Evolutionary conservation across 35 echinoderm and acorn worm genomes (phyloP), one percentile per base, ranked within the genome.

Genomic region (Ophiothrix spiculata): DNA sequence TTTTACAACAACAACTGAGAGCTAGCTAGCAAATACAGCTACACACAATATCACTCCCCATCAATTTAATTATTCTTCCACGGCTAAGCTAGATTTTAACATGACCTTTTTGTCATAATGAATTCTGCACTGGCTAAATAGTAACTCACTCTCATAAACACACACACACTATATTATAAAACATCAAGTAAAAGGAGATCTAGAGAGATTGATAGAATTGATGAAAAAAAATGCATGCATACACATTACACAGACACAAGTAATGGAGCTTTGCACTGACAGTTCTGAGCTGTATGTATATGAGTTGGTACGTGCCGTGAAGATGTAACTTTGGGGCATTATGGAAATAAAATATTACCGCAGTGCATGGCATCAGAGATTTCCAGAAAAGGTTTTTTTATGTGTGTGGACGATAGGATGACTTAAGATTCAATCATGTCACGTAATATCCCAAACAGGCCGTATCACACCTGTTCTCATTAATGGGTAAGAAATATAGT

Each of bases 321-420:
- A 69, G 60, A 69, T 69, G 60, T 69, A 25, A 69, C 60, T 69
- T 6, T 69, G 60, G 60, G 60, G 60, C 60, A 69, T 69, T 69
- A 69, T 69, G 60, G 60, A 69, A 69, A 69, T 69, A 69, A 69
- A 69, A 69, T 69, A 69, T 69, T 69, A 69, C 60, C 60, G 60
- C 60, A 28, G 60, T 69, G 60, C 60, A 69, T 49, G 19, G 42
- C 42, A 49, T 49, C 42, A 6, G 60, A 69, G 60, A 69, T 25
- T 69, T 69, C 16, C 17, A 28, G 29, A 69, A 69, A 69, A n/a
- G 60, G 60, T 69, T 69, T 69, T 69, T 49, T 49, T 49, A 49
- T 49, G 19, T 49, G 25, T 69, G 60, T 69, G 60, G 60, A 69
- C 60, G 60, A 28, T 28, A 69, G 60, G 60, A 69, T 28, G 60